Evolutionary conservation across 2,888 invertebrate species (phyloP).

Genomic region (Phengaris alcon): DNA sequence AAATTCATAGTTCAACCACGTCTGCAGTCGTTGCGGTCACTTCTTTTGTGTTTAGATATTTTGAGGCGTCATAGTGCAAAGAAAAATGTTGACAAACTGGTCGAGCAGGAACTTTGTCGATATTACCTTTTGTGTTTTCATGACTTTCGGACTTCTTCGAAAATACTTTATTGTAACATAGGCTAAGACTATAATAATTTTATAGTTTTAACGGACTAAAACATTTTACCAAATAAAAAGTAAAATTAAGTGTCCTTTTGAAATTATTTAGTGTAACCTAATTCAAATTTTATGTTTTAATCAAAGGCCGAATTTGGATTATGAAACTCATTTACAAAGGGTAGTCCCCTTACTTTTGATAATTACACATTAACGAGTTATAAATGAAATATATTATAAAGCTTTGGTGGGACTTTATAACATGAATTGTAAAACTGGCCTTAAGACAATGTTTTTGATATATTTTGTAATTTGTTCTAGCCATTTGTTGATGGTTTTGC

Average conservation of each 20-base stretch:
- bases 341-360: not conserved
- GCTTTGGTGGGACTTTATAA: constrained; percentile 4
- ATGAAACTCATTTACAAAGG: constrained; percentile 12
- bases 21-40: no score
- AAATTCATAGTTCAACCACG: no score
- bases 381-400: not conserved
- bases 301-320: constrained; percentile 15
- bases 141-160: no score
- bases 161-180: no score
- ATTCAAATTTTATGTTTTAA: constrained; percentile 26
- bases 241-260: not conserved
- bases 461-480: not conserved
- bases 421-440: not conserved
- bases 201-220: no score
- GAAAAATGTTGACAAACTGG: no score
- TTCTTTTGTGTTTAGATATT: no score
- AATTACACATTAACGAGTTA: constrained; percentile 23
- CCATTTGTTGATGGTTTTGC: not conserved
- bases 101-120: no score
- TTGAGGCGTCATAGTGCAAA: no score
- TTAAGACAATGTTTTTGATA: not conserved
- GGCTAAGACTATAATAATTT: not conserved
- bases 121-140: no score
- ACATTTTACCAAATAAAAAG: not conserved
- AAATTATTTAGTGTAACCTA: not conserved